Evolutionary conservation across 1,140 invertebrate genomes (phyloP), one percentile per base, ranked within the genome.

Genomic region (Pissodes strobi): DNA sequence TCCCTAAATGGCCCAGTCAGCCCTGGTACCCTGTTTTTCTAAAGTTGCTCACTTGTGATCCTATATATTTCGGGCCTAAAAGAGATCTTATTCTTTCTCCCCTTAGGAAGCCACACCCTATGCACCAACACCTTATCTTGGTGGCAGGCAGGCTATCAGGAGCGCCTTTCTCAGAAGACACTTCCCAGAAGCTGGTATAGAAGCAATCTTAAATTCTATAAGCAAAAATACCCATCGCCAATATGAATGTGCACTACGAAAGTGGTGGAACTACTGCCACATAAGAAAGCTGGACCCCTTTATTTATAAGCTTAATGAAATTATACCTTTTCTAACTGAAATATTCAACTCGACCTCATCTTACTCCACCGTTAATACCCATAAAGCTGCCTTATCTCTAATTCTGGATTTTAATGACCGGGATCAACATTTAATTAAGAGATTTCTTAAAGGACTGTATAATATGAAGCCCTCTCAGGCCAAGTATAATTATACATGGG

Each of bases 401-500:
- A 43, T 43, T 43, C 15, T 43, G 6, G 39, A 43, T 17, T 43
- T 43, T 17, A 43, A 43, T 10, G 39, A 43, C 10, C 4, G 13
- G 5, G 39, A 43, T 17, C 9, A 43, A 43, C 9, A 43, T 43
- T 6, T 43, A 6, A 43, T 17, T n/a, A 43, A 43, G 13, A 43
- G 9, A 17, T 43, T 43, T 43, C 15, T 43, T 6, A 43, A 43
- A 13, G 39, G 39, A 6, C 39, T 43, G 13, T 43, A 12, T 43
- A 43, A 43, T 43, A 43, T 43, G 9, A 43, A 43, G 6, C 52
- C 51, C 15, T 18, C 25, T 19, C 3, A 59, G 51, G 51, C 60
- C 15, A 63, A 25, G 60, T 63, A 63, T 58, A 10, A 12, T 13
- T 15, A 5, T 19, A 63, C 53, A 9, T 63, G 60, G 52, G 30